Evolutionary conservation across 2,888 invertebrate species (phyloP).

Genomic region (Sphaeridia pumilis): DNA sequence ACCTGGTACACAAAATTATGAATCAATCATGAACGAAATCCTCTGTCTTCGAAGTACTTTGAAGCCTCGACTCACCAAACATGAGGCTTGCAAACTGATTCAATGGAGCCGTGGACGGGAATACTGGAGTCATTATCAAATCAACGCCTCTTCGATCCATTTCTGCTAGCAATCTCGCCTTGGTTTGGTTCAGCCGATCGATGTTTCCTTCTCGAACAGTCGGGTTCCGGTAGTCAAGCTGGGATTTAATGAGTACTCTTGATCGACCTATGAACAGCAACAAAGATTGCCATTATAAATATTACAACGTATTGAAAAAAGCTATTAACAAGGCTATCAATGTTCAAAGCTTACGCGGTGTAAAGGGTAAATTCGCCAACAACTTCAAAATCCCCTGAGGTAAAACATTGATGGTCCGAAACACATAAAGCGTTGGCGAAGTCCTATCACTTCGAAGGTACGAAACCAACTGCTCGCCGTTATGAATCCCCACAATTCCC

Average conservation of each 20-base stretch:
- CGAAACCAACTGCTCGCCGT: neutral
- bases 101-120: neutral
- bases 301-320: neutral
- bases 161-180: neutral
- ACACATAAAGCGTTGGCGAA: neutral
- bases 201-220: too few relatives aligned
- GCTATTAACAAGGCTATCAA: neutral
- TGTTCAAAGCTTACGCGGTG: neutral
- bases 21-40: too few relatives aligned
- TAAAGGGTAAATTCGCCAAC: neutral
- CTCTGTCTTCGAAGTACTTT: too few relatives aligned
- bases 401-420: neutral
- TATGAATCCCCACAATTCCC: neutral
- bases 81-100: neutral
- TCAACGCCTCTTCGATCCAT: neutral
- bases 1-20: neutral
- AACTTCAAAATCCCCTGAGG: neutral
- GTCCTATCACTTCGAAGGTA: neutral
- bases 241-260: too few relatives aligned
- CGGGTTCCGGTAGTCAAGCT: too few relatives aligned
- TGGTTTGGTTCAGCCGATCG: too few relatives aligned
- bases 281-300: neutral
- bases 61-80: neutral
- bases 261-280: too few relatives aligned
- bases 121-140: neutral